Evolutionary conservation across 2,888 invertebrate genomes (phyloP), one percentile per base, ranked within the genome.

Genomic region (Pyralis farinalis): DNA sequence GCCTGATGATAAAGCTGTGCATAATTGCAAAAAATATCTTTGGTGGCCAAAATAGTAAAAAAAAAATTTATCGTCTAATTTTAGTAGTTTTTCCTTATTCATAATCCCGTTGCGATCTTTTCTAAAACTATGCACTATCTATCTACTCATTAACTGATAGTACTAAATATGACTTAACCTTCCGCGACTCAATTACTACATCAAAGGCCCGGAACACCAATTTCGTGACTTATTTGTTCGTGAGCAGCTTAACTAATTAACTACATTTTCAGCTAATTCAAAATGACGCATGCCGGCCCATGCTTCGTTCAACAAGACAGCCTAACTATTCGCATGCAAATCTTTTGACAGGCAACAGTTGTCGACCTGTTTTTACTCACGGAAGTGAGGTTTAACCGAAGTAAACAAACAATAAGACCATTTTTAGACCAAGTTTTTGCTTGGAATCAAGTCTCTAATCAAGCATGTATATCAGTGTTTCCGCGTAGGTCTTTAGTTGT

Each of bases 401-500:
- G 4, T 16, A 4, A 16, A 16, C 16, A 16, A 31, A 58, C 47
- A 53, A 55, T 55, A 53, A 46, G 49, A 57, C 55, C 53, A 55
- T 51, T 51, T 48, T 45, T 45, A 16, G 16, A 47, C 45, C 55
- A 38, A 37, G 42, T 63, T 64, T 62, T 66, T 63, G 63, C 53
- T 58, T 49, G 42, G 34, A 46, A 36, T 49, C 52, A 50, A 44
- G 43, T 57, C 55, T 59, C 69, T 71, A 66, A 70, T 64, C 51
- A 53, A 43, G 49, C 60, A 70, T 70, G 69, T 33, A 16, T 65
- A 60, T 49, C 53, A 44, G 49, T 58, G 55, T 76, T 82, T 84
- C 84, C 86, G 83, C 73, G 72, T 84, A 78, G 74, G 71, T 75
- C 71, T 85, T 80, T 77, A 76, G 38, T 63, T 73, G 55, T 53